phyloP scores from a whole-genome alignment of 1,140 invertebrate genomes.

The Drosophila insularis region DNA sequence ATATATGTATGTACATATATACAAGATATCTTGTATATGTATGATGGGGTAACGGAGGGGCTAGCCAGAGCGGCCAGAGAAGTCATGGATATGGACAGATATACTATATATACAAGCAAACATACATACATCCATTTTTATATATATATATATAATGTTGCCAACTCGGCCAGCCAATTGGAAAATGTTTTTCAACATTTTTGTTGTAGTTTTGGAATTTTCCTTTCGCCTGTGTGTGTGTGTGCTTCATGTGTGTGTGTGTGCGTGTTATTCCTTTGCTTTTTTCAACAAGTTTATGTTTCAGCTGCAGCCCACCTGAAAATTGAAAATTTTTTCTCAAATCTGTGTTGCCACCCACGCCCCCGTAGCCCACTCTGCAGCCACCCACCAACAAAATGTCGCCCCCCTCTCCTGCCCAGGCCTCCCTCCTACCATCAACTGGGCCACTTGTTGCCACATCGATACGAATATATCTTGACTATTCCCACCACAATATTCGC shows the following conservation, averaged over 20 bases:
- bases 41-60: background rate
- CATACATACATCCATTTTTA: constrained; percentile 16
- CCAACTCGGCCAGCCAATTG: constrained; percentile 56
- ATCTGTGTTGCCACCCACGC: constrained; percentile 23
- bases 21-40: constrained; percentile 28
- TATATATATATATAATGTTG: constrained; percentile 5
- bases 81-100: constrained; percentile 28
- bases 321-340: constrained; percentile 11
- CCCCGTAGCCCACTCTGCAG: background rate
- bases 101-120: background rate
- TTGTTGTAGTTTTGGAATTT: constrained; percentile 47
- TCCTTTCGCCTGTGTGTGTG: constrained; percentile 8
- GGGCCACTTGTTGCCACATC: constrained; percentile 69
- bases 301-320: constrained; percentile 65
- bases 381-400: constrained; percentile 17
- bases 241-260: constrained; percentile 26
- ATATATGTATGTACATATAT: no score
- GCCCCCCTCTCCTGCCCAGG: no score
- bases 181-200: constrained; percentile 41
- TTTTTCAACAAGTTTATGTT: constrained; percentile 67
- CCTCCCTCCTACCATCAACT: background rate
- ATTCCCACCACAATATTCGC: constrained; percentile 37
- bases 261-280: no score
- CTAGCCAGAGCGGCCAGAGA: no score
- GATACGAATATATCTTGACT: constrained; percentile 55